Base-by-base conservation (phyloP, 2,888 invertebrate genomes). In the Herminia tarsipennalis region DNA sequence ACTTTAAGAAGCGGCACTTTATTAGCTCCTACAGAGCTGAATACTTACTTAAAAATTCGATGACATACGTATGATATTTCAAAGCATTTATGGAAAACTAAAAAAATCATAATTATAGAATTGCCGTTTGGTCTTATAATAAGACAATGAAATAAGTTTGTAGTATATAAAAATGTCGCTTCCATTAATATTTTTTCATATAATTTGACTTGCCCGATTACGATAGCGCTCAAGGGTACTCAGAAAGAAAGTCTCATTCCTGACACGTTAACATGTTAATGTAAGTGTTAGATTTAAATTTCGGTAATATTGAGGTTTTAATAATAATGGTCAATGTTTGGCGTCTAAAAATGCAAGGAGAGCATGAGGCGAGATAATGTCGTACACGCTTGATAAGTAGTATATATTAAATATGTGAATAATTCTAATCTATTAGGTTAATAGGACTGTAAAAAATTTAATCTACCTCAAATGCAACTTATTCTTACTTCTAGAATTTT, bases 391-490 rank as follows among this genome's bases (percentile, higher is more conserved):
- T 84, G 76, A 74, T 83, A 78, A 69, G 76, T 82, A 76, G 76
- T 81, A 76, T 55, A 61, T 67, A 65, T 62, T 84, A n/a, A n/a
- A n/a, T n/a, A 78, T 88, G 86, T 91, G 90, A 86, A 87, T 90
- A 88, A 79, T 88, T 87, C 80, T 88, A 87, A 87, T 88, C 78
- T 76, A 73, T 79, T 91, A 91, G 88, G 87, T 82, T 90, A 91
- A 88, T 91, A 91, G 91, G 89, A 87, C 81, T 90, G 85, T 91
- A 89, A 90, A 90, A 89, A 90, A 87, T 82, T 87, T 84, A 83
- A 91, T 90, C 91, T 91, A 91, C 91, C 91, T 91, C 91, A 91
- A 86, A 83, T 76, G 76, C 80, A 89, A 90, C 86, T 88, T 89
- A 88, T 86, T 82, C 77, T 84, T 87, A 85, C 73, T 81, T 78